Conservation (phyloP, 1,140 invertebrate genomes). For the Psix sp. region DNA sequence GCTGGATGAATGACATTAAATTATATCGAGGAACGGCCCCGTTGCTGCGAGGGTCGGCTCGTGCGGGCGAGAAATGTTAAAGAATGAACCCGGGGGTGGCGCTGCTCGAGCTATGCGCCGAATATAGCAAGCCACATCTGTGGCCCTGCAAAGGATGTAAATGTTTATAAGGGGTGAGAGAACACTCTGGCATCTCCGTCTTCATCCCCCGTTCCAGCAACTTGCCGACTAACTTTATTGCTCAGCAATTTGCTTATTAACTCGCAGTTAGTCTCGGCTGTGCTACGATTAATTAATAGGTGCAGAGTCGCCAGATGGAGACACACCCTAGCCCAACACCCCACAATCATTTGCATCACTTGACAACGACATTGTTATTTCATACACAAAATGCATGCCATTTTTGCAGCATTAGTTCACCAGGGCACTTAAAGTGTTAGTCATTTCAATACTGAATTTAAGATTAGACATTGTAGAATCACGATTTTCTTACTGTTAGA, state of each 20-base stretch:
- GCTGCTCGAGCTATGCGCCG: constrained; percentile 17
- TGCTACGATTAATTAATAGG: constrained; percentile 76
- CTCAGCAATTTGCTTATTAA: constrained; percentile 77
- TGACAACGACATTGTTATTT: constrained; percentile 40
- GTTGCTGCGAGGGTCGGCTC: constrained; percentile 38
- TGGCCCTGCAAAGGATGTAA: constrained; percentile 67
- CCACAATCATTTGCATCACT: constrained; percentile 53
- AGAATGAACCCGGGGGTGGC: constrained; percentile 20
- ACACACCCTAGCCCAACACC: constrained; percentile 66
- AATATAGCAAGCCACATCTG: constrained; percentile 73
- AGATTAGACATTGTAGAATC: too few species aligned
- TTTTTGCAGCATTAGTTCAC: constrained; percentile 25
- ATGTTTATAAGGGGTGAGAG: constrained; percentile 62
- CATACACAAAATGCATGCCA: constrained; percentile 29
- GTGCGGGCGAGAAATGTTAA: constrained; percentile 45
- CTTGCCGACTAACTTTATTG: constrained; percentile 73
- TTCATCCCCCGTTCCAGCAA: constrained; percentile 49
- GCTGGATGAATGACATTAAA: constrained; percentile 75
- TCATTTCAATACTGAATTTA: constrained; percentile 5
- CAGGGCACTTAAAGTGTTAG: constrained; percentile 1
- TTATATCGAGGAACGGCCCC: constrained; percentile 61
- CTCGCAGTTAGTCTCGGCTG: constrained; percentile 74
- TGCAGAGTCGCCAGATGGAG: constrained; percentile 73
- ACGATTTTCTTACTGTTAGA: too few species aligned
- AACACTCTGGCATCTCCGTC: constrained; percentile 53